phyloP scores from a whole-genome alignment of 2,113 vertebrate species.

The Apus apus region DNA sequence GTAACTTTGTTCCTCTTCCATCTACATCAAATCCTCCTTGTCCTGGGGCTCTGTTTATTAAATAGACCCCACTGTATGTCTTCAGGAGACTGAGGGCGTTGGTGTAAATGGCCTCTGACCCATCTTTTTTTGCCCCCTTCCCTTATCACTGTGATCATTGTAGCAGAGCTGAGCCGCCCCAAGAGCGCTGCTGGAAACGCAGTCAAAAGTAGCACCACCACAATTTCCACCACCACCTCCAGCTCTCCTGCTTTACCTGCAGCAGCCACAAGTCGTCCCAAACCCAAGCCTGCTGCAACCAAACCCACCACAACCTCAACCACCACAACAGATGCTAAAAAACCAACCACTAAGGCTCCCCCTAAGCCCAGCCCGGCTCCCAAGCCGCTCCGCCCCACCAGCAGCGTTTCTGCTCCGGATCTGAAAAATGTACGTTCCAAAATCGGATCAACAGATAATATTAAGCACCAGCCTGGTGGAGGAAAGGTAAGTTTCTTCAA shows the following conservation, averaged over 20 bases:
- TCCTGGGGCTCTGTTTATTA: rapidly evolving
- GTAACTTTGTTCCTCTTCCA: constrained; percentile 55
- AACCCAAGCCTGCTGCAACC: constrained; percentile 61
- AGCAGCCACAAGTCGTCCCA: constrained; percentile 61
- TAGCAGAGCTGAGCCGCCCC: constrained; percentile 72
- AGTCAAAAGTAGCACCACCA: constrained; percentile 58
- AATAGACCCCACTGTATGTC: rapidly evolving
- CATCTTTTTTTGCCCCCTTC: not conserved
- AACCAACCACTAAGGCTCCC: constrained; percentile 61
- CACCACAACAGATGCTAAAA: constrained; percentile 75
- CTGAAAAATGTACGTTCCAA: constrained; percentile 89
- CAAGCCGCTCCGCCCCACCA: constrained; percentile 66
- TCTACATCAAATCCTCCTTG: not conserved
- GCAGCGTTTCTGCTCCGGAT: constrained; percentile 76
- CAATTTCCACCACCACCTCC: constrained; percentile 46
- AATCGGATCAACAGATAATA: constrained; percentile 91
- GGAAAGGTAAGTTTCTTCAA: constrained; percentile 83
- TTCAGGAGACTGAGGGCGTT: not conserved
- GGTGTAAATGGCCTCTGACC: not conserved
- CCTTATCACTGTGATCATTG: not conserved
- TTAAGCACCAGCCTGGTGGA: constrained; percentile 92
- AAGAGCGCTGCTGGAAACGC: constrained; percentile 70
- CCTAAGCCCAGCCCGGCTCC: not conserved
- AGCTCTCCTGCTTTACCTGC: constrained; percentile 36
- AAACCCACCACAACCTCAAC: constrained; percentile 55